phyloP scores from a whole-genome alignment of 2,113 vertebrate genomes.

The Willisornis vidua region DNA sequence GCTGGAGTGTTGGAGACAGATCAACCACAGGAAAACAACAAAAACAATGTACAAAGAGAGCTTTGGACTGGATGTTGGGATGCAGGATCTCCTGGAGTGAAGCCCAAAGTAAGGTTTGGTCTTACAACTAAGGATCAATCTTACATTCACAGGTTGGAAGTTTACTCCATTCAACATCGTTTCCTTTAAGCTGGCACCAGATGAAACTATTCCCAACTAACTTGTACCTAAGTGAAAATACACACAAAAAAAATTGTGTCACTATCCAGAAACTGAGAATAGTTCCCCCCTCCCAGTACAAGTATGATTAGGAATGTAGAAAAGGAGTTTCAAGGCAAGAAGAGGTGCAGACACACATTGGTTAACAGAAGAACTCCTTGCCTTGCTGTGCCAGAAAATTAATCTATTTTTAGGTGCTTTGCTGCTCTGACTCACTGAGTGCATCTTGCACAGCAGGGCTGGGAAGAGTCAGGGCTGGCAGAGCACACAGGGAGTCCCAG shows the following conservation, averaged over 20 bases:
- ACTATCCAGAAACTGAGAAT: fast-evolving
- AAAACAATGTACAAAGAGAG: fast-evolving
- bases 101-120: background rate
- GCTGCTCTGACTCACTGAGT: background rate
- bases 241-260: background rate
- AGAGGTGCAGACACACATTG: fast-evolving
- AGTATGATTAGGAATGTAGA: fast-evolving
- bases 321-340: background rate
- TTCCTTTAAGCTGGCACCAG: background rate
- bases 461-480: background rate
- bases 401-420: fast-evolving
- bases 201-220: background rate
- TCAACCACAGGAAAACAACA: background rate
- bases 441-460: fast-evolving
- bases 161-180: background rate
- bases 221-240: conserved; percentile 21
- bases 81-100: background rate
- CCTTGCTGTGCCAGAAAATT: background rate
- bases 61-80: fast-evolving
- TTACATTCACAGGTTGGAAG: conserved; percentile 50
- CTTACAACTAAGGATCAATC: background rate
- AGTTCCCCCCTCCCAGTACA: fast-evolving
- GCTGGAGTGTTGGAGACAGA: background rate
- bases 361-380: background rate
- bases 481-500: background rate